Base-by-base conservation (phyloP, 2,888 invertebrate genomes). In the Ormyrus pomaceus region DNA sequence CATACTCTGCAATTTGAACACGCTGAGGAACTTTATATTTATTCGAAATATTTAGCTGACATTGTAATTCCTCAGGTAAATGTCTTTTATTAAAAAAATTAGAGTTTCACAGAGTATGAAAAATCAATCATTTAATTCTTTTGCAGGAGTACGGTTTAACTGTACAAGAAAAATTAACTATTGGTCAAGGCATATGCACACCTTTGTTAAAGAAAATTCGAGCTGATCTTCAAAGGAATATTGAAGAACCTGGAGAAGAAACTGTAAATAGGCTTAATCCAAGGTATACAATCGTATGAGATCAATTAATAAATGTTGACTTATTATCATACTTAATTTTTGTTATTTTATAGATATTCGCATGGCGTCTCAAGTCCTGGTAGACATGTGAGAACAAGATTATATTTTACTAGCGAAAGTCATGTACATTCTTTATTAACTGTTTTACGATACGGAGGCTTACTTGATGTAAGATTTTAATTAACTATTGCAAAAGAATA, bases 331-430 rank as follows among this genome's bases (percentile, higher is more conserved):
- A 34, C 34, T 34, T 4, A 34, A 11, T 59, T 59, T 64, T 10
- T 13, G 2, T 55, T 78, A 50, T 46, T 34, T 83, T 87, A 56
- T 89, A 95, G 95, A 87, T 99, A 99, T 92, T 98, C 98, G 45
- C 98, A 98, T 91, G 99, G 99, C 61, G 99, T 99, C 83, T 97
- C 98, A 59, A 98, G 98, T 87, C 99, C 99, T 48, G 98, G 99
- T 65, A 93, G 99, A 62, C 99, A 99, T 92, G 99, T 99, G 48
- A 94, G 99, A 83, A 99, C 99, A 7, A 94, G 99, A n/a, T 93
- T 99, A 61, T 99, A 99, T 92, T 99, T 99, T 91, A 99, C 99
- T 2, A 99, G 98, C 90, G 99, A 99, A 92, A 98, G 98, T 89
- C 99, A 99, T 92, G 98, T 99, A 82, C 99, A 99, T 92, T 99